phyloP scores from a whole-genome alignment of 2,113 vertebrate species.

The Thinocorus orbignyianus region DNA sequence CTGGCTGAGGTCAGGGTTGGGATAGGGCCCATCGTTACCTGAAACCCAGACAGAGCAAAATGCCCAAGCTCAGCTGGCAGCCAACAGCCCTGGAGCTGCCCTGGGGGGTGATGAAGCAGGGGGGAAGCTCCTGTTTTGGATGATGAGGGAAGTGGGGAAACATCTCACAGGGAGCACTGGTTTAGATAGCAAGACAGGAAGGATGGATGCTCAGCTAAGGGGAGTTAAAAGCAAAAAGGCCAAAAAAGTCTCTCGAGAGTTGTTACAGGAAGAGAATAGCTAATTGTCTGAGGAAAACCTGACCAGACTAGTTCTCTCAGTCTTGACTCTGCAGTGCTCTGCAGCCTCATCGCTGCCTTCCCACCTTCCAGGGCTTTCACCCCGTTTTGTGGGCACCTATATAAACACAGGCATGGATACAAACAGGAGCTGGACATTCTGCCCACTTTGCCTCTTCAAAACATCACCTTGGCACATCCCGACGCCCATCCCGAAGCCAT shows the following conservation, averaged over 20 bases:
- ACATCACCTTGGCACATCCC: neutral
- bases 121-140: neutral
- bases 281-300: neutral
- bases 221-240: neutral
- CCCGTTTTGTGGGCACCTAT: neutral
- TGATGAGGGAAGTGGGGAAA: rapidly evolving
- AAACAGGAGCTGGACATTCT: rapidly evolving
- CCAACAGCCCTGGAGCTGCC: neutral
- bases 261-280: neutral
- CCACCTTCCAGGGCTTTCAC: neutral
- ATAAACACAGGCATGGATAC: neutral
- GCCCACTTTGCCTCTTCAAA: neutral
- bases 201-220: neutral
- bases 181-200: neutral
- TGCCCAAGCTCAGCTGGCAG: rapidly evolving
- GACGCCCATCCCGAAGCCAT: neutral
- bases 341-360: neutral
- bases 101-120: neutral
- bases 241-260: neutral
- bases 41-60: neutral
- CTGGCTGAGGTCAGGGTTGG: neutral
- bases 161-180: neutral
- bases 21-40: rapidly evolving
- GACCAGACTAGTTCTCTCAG: neutral
- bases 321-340: neutral